phyloP scores from a whole-genome alignment of 2,113 vertebrate genomes.

The Odontophorus gujanensis region DNA sequence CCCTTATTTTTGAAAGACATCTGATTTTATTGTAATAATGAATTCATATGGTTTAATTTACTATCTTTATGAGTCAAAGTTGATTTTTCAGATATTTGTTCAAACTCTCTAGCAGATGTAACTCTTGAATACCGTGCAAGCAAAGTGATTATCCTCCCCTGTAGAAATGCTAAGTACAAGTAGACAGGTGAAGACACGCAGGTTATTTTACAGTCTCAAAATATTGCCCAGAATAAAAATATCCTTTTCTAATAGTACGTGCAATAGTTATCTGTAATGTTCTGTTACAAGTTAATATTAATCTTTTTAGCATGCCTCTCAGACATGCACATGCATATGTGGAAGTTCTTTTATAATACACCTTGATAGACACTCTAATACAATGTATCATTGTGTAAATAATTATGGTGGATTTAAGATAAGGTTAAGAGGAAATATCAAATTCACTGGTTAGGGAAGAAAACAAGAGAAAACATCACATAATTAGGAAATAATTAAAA shows the following conservation, averaged over 20 bases:
- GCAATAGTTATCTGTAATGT: not conserved
- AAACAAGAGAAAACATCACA: not conserved
- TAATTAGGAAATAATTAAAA: conserved; percentile 49
- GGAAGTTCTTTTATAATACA: not conserved
- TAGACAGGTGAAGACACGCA: not conserved
- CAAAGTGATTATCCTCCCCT: not conserved
- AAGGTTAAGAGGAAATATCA: conserved; percentile 32
- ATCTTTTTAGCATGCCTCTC: not conserved
- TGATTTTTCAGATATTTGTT: not conserved
- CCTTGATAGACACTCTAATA: not conserved
- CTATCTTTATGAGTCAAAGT: not conserved
- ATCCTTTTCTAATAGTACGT: not conserved
- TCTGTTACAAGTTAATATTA: not conserved
- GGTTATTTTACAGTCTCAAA: not conserved
- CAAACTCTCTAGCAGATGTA: not conserved
- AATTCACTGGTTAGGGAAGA: not conserved
- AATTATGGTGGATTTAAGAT: conserved; percentile 18
- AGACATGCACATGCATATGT: no score
- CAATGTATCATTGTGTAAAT: not conserved
- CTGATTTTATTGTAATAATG: not conserved
- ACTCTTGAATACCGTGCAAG: not conserved
- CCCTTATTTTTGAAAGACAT: not conserved
- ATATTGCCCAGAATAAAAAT: not conserved
- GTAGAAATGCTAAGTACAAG: not conserved
- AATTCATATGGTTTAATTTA: not conserved